Evolutionary conservation across 2,888 invertebrate genomes (phyloP).

Genomic region (Petrolisthes cinctipes): DNA sequence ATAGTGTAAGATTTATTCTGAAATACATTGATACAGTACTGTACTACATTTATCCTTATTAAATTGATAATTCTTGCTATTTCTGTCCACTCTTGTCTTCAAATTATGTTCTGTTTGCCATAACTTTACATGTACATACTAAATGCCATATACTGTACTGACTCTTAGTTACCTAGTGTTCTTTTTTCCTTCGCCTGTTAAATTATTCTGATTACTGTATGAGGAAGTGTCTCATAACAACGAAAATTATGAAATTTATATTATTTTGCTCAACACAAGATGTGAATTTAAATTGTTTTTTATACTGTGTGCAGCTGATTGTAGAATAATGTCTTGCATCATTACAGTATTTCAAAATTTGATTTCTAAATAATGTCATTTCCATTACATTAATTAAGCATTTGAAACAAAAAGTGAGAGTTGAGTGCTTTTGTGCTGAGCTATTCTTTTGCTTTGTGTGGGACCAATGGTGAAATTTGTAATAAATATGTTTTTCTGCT

Average conservation of each 20-base stretch:
- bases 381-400: no score
- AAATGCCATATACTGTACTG: neutral
- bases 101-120: neutral
- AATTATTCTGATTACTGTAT: neutral
- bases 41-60: neutral
- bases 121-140: slow-evolving; percentile 8
- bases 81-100: neutral
- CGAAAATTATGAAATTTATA: no score
- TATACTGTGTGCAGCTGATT: no score
- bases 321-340: no score
- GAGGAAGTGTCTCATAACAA: no score
- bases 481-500: neutral
- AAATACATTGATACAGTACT: neutral
- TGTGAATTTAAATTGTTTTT: no score
- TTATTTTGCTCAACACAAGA: no score
- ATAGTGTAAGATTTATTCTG: no score
- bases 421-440: neutral
- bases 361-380: no score
- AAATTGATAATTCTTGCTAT: neutral
- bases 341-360: no score
- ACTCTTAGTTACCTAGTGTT: neutral
- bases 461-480: slow-evolving; percentile 9
- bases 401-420: neutral
- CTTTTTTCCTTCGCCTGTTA: neutral
- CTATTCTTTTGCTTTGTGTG: neutral